Conservation (phyloP, 2,113 vertebrate genomes). For the Melanerpes aurifrons region DNA sequence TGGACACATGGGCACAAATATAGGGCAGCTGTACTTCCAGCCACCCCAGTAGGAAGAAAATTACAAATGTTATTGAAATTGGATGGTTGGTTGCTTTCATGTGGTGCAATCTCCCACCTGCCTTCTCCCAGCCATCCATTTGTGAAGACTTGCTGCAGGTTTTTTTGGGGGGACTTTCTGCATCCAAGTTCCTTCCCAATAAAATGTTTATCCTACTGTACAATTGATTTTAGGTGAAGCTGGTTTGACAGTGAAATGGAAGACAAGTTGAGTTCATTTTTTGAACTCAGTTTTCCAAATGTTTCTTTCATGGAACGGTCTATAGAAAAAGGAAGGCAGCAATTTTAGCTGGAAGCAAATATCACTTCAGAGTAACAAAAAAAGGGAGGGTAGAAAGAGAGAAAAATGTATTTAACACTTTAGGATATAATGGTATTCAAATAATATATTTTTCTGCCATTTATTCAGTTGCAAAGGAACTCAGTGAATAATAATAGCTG, state of each 20-base stretch:
- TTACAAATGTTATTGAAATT: constrained; percentile 63
- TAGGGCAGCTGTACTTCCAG: constrained; percentile 67
- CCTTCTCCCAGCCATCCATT: constrained; percentile 23
- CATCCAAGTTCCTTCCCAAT: background rate
- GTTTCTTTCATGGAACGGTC: constrained; percentile 37
- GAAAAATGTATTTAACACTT: constrained; percentile 75
- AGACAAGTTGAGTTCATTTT: constrained; percentile 2
- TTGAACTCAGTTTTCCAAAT: constrained; percentile 28
- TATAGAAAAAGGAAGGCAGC: constrained; percentile 58
- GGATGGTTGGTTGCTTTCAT: constrained; percentile 48
- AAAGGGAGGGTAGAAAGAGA: constrained; percentile 27
- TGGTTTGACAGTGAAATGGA: constrained; percentile 3
- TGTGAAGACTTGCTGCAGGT: constrained; percentile 4
- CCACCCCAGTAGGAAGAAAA: constrained; percentile 63
- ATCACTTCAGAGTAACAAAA: constrained; percentile 62
- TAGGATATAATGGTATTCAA: constrained; percentile 72
- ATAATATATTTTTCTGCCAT: constrained; percentile 79
- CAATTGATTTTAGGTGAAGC: constrained; percentile 16
- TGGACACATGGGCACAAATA: constrained; percentile 1
- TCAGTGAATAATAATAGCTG: constrained; percentile 78
- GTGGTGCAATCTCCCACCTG: constrained; percentile 58
- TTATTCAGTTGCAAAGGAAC: constrained; percentile 76
- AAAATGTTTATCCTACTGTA: constrained; percentile 19
- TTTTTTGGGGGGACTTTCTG: background rate
- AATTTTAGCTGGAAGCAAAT: constrained; percentile 61